Evolutionary conservation across 2,797 vertebrate genomes (phyloP).

Genomic region (Melanotaenia boesemani): DNA sequence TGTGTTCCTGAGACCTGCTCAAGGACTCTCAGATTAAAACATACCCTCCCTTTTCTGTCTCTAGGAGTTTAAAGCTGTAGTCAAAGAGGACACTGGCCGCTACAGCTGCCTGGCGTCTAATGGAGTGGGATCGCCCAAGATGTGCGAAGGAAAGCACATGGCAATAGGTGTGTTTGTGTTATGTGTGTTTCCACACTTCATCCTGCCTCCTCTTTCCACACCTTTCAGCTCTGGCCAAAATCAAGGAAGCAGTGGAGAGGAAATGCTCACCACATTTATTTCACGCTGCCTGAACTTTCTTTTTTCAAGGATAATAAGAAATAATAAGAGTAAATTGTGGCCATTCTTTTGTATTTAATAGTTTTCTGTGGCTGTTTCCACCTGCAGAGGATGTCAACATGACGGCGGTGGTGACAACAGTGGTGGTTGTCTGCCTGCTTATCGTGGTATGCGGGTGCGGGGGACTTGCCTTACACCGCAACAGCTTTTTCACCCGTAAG

Average conservation of each 20-base stretch:
- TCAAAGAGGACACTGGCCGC: constrained; percentile 89
- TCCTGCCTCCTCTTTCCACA: constrained; percentile 22
- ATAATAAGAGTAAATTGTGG: not conserved
- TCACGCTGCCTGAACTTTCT: constrained; percentile 17
- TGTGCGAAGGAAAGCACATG: constrained; percentile 90
- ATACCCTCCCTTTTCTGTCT: not conserved
- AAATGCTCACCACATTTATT: constrained; percentile 34
- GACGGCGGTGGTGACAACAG: constrained; percentile 83
- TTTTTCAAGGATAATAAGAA: not conserved
- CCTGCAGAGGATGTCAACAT: constrained; percentile 92
- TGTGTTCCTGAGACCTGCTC: not conserved
- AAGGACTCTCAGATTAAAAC: not conserved
- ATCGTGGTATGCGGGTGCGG: constrained; percentile 86
- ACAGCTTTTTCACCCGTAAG: constrained; percentile 95
- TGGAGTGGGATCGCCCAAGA: constrained; percentile 85
- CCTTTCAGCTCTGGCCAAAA: constrained; percentile 51
- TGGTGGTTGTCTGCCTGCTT: constrained; percentile 85
- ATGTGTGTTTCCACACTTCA: constrained; percentile 1
- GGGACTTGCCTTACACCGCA: constrained; percentile 88
- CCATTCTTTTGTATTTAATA: not conserved
- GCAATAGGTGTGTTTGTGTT: constrained; percentile 70
- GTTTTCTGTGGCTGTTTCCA: not conserved
- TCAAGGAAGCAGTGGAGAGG: constrained; percentile 62
- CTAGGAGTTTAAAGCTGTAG: constrained; percentile 90
- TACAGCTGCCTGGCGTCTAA: constrained; percentile 94